A percentile compares a stretch with the other conserved stretches of the same genome.
Evolutionary conservation across 2,113 vertebrate genomes (phyloP).

Genomic region (Nibea coibor): DNA sequence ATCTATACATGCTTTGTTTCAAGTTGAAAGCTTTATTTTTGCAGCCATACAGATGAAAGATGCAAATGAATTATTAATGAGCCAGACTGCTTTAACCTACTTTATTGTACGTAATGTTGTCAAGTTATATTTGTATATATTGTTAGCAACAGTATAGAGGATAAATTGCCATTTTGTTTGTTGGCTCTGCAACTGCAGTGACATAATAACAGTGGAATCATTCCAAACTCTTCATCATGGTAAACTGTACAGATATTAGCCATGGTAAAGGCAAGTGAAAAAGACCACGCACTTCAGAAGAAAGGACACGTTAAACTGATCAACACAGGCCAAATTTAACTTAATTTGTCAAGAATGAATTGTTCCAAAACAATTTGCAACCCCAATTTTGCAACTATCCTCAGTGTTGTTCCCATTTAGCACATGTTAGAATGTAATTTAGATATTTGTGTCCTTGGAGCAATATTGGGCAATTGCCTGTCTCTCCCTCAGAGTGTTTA

Average conservation of each 20-base stretch:
- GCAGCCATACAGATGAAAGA: too few species aligned
- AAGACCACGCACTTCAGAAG: background rate
- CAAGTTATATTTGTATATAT: background rate
- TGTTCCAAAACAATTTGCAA: conserved; percentile 29
- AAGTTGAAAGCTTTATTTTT: background rate
- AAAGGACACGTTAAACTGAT: conserved; percentile 11
- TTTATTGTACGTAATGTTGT: background rate
- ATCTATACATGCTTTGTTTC: background rate
- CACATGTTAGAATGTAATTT: conserved; percentile 51
- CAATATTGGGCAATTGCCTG: conserved; percentile 60
- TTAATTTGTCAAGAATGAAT: conserved; percentile 22
- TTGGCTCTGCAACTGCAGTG: background rate
- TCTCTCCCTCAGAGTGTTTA: conserved; percentile 55
- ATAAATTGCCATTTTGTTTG: background rate
- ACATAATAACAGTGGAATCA: background rate
- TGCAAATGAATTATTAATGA: conserved; percentile 2
- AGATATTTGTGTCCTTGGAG: conserved; percentile 63
- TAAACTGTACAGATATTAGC: background rate
- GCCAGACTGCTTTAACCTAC: background rate
- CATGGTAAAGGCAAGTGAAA: background rate
- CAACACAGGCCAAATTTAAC: conserved; percentile 1
- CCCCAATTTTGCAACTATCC: conserved; percentile 7
- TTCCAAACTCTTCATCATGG: background rate
- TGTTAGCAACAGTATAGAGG: background rate
- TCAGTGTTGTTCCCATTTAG: conserved; percentile 43